A percentile compares a stretch with the other conserved stretches of the same genome.
phyloP scores from a whole-genome alignment of 2,888 invertebrate species.

The Panzeria rudis region DNA sequence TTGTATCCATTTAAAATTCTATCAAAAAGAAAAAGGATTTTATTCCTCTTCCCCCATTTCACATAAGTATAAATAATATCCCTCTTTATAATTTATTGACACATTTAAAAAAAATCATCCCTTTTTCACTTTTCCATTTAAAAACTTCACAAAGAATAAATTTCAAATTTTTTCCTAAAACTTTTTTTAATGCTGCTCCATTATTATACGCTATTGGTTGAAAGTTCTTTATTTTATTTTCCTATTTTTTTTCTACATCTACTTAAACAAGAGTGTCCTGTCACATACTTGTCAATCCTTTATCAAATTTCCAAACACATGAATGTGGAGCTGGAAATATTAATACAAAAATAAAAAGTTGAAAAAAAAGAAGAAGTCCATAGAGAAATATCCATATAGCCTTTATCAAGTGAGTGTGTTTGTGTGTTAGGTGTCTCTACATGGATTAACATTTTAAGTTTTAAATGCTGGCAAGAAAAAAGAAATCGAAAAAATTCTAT shows the following conservation, averaged over 20 bases:
- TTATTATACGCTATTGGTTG: slow-evolving; percentile 40
- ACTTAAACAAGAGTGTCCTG: slow-evolving; percentile 63
- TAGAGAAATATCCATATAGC: background rate
- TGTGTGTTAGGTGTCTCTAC: slow-evolving; percentile 43
- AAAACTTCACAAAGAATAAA: background rate
- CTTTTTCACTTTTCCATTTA: background rate
- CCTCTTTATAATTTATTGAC: background rate
- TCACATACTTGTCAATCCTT: slow-evolving; percentile 72
- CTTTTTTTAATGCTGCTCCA: slow-evolving; percentile 41
- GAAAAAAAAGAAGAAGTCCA: background rate
- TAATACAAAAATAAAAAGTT: background rate
- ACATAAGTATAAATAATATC: background rate
- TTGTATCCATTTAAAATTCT: background rate
- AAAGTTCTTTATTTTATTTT: slow-evolving; percentile 18
- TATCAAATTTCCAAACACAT: slow-evolving; percentile 63
- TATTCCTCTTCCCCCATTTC: background rate
- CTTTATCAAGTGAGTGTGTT: slow-evolving; percentile 32
- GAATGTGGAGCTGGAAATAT: slow-evolving; percentile 11
- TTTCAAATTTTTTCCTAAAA: background rate
- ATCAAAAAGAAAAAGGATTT: background rate
- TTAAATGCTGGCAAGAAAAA: slow-evolving; percentile 26
- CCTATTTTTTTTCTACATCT: slow-evolving; percentile 10
- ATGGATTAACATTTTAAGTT: slow-evolving; percentile 65
- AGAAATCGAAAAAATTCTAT: slow-evolving; percentile 13
- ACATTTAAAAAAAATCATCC: background rate